phyloP scores from a whole-genome alignment of 2,113 vertebrate species.

The Hystrix brachyura region DNA sequence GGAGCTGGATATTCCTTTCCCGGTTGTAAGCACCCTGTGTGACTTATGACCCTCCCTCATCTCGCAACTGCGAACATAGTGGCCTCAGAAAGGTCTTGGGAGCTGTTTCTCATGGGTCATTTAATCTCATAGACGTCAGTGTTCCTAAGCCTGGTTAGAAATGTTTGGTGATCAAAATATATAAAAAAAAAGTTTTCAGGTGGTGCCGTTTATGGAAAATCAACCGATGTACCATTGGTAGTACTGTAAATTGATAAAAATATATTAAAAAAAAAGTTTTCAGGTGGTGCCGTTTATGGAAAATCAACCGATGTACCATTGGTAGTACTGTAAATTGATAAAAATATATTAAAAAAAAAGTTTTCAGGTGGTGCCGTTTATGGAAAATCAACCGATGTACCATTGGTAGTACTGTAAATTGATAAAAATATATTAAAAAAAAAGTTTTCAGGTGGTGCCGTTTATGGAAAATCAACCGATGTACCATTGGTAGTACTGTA shows the following conservation, averaged over 20 bases:
- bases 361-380: not conserved
- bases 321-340: not conserved
- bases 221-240: not conserved
- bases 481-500: not conserved
- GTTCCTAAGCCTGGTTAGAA: too few species aligned
- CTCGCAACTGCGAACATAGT: too few species aligned
- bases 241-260: not conserved
- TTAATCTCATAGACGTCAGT: too few species aligned
- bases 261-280: too few species aligned
- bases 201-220: not conserved
- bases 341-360: too few species aligned
- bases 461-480: not conserved
- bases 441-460: not conserved
- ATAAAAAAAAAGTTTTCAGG: not conserved
- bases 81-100: too few species aligned
- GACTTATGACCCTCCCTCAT: too few species aligned
- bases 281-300: not conserved
- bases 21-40: too few species aligned
- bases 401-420: not conserved
- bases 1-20: too few species aligned
- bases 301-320: not conserved
- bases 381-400: not conserved
- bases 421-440: not conserved
- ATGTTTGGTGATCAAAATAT: not conserved
- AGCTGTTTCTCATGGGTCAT: too few species aligned